These are phyloP conservation scores for Acanthis flammea DNA, from an alignment of 2,797 vertebrate genomes.

Conservation along the genomic window DNA sequence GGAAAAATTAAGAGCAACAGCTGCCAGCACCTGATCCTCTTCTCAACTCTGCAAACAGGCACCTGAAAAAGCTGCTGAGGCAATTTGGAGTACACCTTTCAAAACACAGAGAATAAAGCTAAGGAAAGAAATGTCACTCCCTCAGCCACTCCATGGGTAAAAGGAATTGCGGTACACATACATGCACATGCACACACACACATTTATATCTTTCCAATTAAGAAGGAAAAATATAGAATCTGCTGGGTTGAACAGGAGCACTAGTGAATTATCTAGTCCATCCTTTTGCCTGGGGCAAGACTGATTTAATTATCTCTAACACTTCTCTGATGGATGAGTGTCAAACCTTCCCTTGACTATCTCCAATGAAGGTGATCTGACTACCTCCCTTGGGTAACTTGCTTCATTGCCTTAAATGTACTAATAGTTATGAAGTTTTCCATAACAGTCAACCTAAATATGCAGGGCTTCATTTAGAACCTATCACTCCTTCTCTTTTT, in stretches of 20 bases:
- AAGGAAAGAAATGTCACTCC: background rate
- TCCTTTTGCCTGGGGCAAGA: constrained; percentile 46
- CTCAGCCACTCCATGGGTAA: background rate
- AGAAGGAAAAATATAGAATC: constrained; percentile 46
- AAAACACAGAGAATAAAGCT: background rate
- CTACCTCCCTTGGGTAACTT: constrained; percentile 55
- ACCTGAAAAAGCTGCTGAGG: background rate
- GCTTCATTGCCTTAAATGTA: constrained; percentile 54
- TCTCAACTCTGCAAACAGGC: background rate
- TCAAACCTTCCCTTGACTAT: constrained; percentile 58
- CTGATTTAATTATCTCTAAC: constrained; percentile 62
- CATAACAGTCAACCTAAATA: constrained; percentile 52
- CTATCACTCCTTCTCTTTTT: background rate
- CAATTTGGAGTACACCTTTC: background rate
- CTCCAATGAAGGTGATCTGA: constrained; percentile 60
- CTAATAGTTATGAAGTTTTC: constrained; percentile 56
- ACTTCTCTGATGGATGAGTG: constrained; percentile 59
- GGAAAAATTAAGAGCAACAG: background rate
- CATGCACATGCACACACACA: background rate
- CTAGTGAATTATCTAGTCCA: constrained; percentile 54
- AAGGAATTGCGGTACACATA: background rate
- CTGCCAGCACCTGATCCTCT: background rate
- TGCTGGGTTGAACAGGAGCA: constrained; percentile 30
- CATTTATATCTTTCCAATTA: constrained; percentile 15
- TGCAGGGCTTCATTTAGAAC: constrained; percentile 29